Base-by-base conservation (phyloP, 2,113 vertebrate genomes). In the Dipodomys stephensi region DNA sequence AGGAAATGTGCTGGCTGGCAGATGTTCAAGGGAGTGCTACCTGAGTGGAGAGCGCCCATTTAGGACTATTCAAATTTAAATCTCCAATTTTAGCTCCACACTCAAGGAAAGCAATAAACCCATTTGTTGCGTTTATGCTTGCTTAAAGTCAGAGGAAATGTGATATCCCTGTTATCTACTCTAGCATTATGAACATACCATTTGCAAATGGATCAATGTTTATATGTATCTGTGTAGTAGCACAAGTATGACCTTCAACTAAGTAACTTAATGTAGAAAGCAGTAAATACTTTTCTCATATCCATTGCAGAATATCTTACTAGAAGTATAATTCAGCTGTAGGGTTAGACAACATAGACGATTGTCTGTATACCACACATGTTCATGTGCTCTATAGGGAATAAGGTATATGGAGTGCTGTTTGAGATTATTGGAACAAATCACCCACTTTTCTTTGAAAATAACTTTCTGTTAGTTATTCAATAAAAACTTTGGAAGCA, bases 1-100 rank as follows among this genome's bases (percentile, higher is more conserved):
- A 93, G 87, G 96, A 96, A 95, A 77, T 4, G 1, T 68, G 71
- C 65, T 62, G 18, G 0, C 68, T 97, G 95, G 93, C 93, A 95
- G 92, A 94, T 96, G 84, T 91, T 96, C 94, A 94, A 79, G 74
- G 44, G 78, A 93, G 22, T n/a, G 65, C 91, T 95, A 95, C 95
- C 96, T 96, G 88, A 76, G 87, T 77, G 74, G 27, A 73, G 87
- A 91, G 39, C 91, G 82, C 79, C 53, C 79, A 90, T 73, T 95
- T 90, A 96, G 78, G 74, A 71, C 71, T 87, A 93, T 93, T 96
- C 95, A 92, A n/a, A 95, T 96, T 85, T 95, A 96, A 92, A 95
- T 90, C 67, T 95, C 53, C 15, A 3, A 60, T 95, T 90, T 93
- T 83, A 94, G 60, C 62, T 39, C 87, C 94, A 85, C 49, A 60